phyloP scores from a whole-genome alignment of 1,140 invertebrate species.

The Papilio xuthus region DNA sequence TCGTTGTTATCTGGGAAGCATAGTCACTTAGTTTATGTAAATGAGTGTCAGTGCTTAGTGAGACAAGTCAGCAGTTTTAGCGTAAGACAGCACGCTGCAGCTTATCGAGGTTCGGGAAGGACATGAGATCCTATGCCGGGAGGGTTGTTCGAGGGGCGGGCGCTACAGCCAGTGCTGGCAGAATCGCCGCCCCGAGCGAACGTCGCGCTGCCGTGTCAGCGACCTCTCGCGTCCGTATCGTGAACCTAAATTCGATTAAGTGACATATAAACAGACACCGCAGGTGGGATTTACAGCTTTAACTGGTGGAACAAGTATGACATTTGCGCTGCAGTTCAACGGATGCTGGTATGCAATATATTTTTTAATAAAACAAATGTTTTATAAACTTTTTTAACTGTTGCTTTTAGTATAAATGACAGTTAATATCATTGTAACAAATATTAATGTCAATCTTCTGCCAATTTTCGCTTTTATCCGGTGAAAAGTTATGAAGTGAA shows the following conservation, averaged over 20 bases:
- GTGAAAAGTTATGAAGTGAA: neutral
- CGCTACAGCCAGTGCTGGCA: slow-evolving; percentile 67
- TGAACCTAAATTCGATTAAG: slow-evolving; percentile 72
- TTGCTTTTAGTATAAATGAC: no score
- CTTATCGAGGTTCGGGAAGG: slow-evolving; percentile 63
- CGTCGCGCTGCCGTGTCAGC: slow-evolving; percentile 53
- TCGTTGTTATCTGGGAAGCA: slow-evolving; percentile 51
- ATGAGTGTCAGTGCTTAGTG: slow-evolving; percentile 67
- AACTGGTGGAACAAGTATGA: slow-evolving; percentile 59
- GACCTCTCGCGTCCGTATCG: slow-evolving; percentile 41
- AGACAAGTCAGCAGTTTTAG: slow-evolving; percentile 68
- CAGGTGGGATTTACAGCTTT: slow-evolving; percentile 63
- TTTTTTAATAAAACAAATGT: slow-evolving; percentile 45
- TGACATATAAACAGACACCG: slow-evolving; percentile 69
- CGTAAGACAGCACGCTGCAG: slow-evolving; percentile 60
- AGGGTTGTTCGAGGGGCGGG: slow-evolving; percentile 61
- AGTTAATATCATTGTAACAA: no score
- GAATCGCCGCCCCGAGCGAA: slow-evolving; percentile 64
- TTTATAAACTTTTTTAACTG: neutral
- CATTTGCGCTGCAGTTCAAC: slow-evolving; percentile 44
- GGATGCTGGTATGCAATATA: slow-evolving; percentile 49
- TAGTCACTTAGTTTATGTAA: slow-evolving; percentile 75
- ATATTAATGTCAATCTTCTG: no score
- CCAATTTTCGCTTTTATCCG: no score
- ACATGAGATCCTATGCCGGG: slow-evolving; percentile 46